Percentiles rank a stretch among this genome's conserved stretches.
These are phyloP conservation scores for Channa maculata DNA, from an alignment of 2,113 vertebrate species.

Conservation along the genomic window DNA sequence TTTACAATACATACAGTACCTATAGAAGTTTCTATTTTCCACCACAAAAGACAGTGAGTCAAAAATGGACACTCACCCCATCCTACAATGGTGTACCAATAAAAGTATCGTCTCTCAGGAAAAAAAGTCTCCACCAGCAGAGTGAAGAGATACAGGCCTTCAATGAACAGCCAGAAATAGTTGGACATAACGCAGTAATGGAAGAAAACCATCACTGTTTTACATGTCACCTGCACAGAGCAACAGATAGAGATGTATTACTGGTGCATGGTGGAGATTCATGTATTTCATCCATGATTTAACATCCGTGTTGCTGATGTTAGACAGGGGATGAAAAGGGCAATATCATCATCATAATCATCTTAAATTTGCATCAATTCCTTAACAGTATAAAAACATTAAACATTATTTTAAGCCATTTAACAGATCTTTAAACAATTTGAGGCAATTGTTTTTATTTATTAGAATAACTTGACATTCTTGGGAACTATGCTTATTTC, in stretches of 20 bases:
- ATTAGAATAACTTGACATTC: background rate
- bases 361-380: background rate
- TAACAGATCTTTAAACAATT: background rate
- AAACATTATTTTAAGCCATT: background rate
- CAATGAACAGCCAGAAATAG: slow-evolving; percentile 99
- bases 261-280: no score
- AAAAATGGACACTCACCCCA: slow-evolving; percentile 76
- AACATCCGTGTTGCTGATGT: background rate
- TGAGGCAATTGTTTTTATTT: background rate
- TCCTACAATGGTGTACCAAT: slow-evolving; percentile 90
- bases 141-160: slow-evolving; percentile 97
- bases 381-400: background rate
- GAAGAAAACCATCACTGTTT: slow-evolving; percentile 97
- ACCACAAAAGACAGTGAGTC: background rate
- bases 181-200: slow-evolving; percentile 99
- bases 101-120: slow-evolving; percentile 96
- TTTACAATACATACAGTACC: background rate
- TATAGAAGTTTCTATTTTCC: background rate
- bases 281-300: background rate
- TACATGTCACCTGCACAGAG: slow-evolving; percentile 91
- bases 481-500: no score
- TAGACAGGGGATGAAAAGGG: background rate
- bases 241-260: background rate
- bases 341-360: background rate
- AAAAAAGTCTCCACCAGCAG: slow-evolving; percentile 98